phyloP scores from a whole-genome alignment of 2,113 vertebrate genomes.

The Theristicus caerulescens region DNA sequence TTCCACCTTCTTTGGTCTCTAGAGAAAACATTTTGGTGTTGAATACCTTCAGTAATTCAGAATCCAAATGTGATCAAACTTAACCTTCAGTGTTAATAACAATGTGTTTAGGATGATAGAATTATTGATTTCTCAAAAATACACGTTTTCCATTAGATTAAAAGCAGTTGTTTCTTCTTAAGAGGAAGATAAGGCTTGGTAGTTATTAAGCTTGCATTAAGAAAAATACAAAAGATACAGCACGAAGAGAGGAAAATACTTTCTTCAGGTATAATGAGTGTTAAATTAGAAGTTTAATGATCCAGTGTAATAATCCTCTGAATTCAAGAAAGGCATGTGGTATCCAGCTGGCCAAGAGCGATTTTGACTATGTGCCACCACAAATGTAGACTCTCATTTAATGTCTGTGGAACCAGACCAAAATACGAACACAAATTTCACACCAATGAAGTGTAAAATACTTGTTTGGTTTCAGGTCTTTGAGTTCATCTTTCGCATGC shows the following conservation, averaged over 20 bases:
- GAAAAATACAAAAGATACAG: not conserved
- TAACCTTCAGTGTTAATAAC: not conserved
- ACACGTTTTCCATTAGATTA: not conserved
- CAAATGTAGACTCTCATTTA: not conserved
- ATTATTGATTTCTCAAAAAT: not conserved
- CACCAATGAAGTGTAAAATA: not conserved
- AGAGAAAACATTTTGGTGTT: not conserved
- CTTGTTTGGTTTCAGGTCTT: not conserved
- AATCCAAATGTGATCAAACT: not conserved
- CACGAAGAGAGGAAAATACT: not conserved
- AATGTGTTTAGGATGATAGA: not conserved
- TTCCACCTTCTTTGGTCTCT: not conserved
- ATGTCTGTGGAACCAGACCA: not conserved
- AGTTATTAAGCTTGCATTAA: not conserved
- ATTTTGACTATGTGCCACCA: conserved; percentile 4
- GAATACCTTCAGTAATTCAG: not conserved
- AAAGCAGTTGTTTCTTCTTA: not conserved
- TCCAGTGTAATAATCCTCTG: not conserved
- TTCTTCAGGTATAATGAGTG: not conserved
- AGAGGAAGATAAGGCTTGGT: not conserved
- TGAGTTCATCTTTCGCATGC: not conserved
- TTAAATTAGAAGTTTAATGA: conserved; percentile 45
- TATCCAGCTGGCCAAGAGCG: not conserved
- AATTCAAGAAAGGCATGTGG: conserved; percentile 1
- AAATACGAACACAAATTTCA: not conserved